Evolutionary conservation across 2,113 vertebrate species (phyloP).

Genomic region (Oxygymnocypris stewartii): DNA sequence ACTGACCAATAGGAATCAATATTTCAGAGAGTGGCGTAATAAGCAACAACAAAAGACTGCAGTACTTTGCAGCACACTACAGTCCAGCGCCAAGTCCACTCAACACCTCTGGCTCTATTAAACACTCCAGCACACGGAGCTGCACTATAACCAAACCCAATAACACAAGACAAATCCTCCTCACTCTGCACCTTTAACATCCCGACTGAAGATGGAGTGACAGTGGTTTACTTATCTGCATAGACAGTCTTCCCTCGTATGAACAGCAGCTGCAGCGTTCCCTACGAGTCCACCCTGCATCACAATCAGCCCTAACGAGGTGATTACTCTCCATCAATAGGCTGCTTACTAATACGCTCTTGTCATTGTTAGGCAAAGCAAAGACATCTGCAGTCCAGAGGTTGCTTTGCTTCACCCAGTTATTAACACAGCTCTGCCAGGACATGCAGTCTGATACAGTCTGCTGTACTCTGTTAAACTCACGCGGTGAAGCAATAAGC

Average conservation of each 20-base stretch:
- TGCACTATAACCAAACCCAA: slow-evolving; percentile 12
- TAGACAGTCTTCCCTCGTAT: slow-evolving; percentile 56
- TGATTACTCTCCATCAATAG: slow-evolving; percentile 69
- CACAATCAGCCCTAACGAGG: slow-evolving; percentile 63
- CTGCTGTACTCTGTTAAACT: neutral
- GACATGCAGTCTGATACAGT: neutral
- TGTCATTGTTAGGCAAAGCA: slow-evolving; percentile 45
- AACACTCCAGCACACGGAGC: slow-evolving; percentile 1
- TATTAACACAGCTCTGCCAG: slow-evolving; percentile 39
- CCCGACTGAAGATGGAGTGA: neutral
- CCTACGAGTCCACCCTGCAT: slow-evolving; percentile 40
- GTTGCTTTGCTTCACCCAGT: slow-evolving; percentile 31
- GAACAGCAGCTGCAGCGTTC: slow-evolving; percentile 32
- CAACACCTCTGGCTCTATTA: slow-evolving; percentile 20
- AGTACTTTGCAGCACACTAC: slow-evolving; percentile 3
- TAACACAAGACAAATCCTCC: slow-evolving; percentile 8
- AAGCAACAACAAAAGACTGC: slow-evolving; percentile 26
- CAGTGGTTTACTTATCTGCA: slow-evolving; percentile 45
- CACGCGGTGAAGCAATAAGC: neutral
- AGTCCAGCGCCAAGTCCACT: slow-evolving; percentile 19
- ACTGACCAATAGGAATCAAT: neutral
- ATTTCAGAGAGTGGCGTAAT: neutral
- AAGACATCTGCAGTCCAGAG: slow-evolving; percentile 36
- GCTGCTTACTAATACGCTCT: slow-evolving; percentile 54
- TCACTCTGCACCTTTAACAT: slow-evolving; percentile 18